phyloP scores from a whole-genome alignment of 2,888 invertebrate genomes.

The Aelia acuminata region DNA sequence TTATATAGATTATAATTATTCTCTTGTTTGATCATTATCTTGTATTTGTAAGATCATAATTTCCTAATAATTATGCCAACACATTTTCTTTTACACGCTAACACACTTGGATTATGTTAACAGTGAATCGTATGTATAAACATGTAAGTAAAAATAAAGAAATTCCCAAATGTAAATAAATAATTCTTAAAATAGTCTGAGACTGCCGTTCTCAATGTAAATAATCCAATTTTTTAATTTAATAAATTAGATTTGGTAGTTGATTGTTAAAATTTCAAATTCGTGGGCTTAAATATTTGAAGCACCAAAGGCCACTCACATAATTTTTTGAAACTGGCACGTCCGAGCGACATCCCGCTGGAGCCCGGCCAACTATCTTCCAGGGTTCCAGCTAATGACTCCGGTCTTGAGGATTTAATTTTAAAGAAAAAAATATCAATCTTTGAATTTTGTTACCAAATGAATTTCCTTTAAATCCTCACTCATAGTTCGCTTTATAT shows the following conservation, averaged over 20 bases:
- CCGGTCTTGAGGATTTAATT: not conserved
- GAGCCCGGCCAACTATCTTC: not conserved
- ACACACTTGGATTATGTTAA: not conserved
- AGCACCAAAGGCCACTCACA: not conserved
- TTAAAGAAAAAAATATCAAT: not conserved
- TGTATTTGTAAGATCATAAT: too few relatives aligned
- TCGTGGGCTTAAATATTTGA: not conserved
- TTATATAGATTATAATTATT: too few relatives aligned
- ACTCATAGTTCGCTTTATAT: not conserved
- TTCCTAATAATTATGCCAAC: not conserved
- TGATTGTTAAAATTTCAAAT: not conserved
- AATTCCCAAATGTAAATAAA: not conserved
- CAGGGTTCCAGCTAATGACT: not conserved
- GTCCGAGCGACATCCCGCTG: not conserved
- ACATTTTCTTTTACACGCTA: conserved; percentile 50
- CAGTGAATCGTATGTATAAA: conserved; percentile 51
- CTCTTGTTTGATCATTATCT: too few relatives aligned
- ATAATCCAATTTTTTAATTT: too few relatives aligned
- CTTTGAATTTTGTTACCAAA: not conserved
- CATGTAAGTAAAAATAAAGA: conserved; percentile 49
- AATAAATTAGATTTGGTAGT: not conserved
- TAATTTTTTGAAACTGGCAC: not conserved
- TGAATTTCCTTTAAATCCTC: not conserved
- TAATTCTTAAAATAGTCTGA: too few relatives aligned
- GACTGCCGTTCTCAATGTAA: too few relatives aligned